Evolutionary conservation across 1,140 invertebrate genomes (phyloP).

Genomic region (Leptinotarsa lineolata): DNA sequence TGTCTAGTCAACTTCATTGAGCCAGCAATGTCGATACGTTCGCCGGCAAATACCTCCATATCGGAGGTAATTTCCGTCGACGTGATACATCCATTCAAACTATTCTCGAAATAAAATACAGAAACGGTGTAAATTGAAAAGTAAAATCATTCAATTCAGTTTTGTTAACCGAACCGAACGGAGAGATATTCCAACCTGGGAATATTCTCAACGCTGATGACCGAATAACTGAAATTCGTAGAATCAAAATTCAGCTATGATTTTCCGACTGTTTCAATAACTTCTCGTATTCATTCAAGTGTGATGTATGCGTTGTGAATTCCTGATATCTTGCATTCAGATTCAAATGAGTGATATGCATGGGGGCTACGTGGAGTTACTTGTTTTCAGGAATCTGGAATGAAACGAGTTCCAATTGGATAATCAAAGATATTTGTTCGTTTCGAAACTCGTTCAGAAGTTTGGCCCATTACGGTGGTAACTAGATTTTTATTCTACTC

Average conservation of each 20-base stretch:
- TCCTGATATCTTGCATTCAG: background rate
- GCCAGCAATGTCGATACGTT: too few species aligned
- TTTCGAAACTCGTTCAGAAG: too few species aligned
- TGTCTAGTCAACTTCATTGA: too few species aligned
- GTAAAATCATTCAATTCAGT: background rate
- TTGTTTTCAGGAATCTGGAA: too few species aligned
- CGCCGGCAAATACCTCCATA: background rate
- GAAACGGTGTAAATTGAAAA: background rate
- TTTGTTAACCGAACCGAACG: slow-evolving; percentile 8
- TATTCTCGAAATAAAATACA: background rate
- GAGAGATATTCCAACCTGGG: background rate
- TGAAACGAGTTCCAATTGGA: too few species aligned
- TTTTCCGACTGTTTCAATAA: background rate
- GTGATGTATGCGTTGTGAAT: background rate
- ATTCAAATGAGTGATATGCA: background rate
- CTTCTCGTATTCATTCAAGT: background rate
- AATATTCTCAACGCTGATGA: slow-evolving; percentile 3
- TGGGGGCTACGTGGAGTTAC: too few species aligned
- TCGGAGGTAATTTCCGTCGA: background rate
- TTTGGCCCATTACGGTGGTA: too few species aligned
- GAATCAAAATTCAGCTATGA: background rate
- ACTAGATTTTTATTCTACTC: too few species aligned
- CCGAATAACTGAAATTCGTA: background rate
- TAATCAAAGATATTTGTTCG: too few species aligned
- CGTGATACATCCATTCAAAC: background rate